Conservation (phyloP, 2,797 vertebrate genomes). For the Sebastes taczanowskii region DNA sequence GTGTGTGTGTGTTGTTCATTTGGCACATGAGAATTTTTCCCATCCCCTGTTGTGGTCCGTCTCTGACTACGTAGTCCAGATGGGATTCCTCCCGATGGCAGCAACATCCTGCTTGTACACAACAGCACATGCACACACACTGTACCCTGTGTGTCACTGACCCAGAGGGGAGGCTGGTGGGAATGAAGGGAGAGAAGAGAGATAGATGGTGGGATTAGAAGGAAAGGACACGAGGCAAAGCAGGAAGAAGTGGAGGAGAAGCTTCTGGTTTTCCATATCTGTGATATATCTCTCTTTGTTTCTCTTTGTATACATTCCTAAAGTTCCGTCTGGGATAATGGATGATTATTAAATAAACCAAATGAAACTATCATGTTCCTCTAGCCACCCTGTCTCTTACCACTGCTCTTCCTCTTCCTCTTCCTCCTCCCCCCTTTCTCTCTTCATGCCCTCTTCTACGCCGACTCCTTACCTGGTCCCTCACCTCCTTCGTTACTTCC, state of each 20-base stretch:
- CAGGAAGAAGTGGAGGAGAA: not conserved
- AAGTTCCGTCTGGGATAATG: constrained; percentile 27
- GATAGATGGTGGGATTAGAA: constrained; percentile 36
- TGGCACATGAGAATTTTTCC: constrained; percentile 43
- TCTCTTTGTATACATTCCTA: constrained; percentile 50
- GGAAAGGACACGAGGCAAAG: not conserved
- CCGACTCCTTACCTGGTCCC: not conserved
- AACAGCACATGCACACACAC: constrained; percentile 28
- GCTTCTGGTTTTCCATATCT: constrained; percentile 29
- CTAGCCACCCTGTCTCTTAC: constrained; percentile 36
- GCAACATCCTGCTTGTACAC: constrained; percentile 71
- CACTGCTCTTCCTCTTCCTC: constrained; percentile 7
- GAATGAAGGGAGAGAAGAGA: constrained; percentile 43
- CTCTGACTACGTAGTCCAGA: constrained; percentile 37
- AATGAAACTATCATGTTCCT: constrained; percentile 24
- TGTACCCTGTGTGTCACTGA: constrained; percentile 68
- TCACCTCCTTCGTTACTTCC: constrained; percentile 12
- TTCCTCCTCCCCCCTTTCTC: not conserved
- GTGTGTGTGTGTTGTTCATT: constrained; percentile 10
- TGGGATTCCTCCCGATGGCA: constrained; percentile 73
- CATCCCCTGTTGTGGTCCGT: constrained; percentile 36
- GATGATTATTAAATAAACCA: constrained; percentile 39
- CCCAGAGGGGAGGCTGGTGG: constrained; percentile 39
- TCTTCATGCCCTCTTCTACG: not conserved
- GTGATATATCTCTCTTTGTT: constrained; percentile 7